Evolutionary conservation across 1,140 invertebrate genomes (phyloP).

Genomic region (Chlorops oryzae): DNA sequence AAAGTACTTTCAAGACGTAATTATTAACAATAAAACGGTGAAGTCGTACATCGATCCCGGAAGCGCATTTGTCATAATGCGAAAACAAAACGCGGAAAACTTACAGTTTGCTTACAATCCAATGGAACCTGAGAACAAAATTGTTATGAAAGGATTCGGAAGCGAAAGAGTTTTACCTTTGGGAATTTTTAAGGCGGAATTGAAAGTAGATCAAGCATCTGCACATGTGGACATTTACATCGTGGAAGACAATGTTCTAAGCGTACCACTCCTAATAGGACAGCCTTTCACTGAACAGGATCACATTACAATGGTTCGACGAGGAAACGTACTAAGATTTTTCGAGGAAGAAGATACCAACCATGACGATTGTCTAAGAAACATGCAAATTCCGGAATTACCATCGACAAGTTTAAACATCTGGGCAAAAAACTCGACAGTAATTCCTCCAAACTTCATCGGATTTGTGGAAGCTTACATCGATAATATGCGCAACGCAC

Average conservation of each 20-base stretch:
- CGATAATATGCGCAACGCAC: no score
- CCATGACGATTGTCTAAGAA: background rate
- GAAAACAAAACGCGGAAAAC: no score
- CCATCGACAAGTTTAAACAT: background rate
- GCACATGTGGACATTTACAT: background rate
- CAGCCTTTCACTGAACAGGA: conserved; percentile 4
- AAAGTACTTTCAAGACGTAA: background rate
- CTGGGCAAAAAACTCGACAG: background rate
- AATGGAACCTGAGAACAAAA: no score
- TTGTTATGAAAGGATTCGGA: no score
- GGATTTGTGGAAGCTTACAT: no score
- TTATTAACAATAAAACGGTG: background rate
- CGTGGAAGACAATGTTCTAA: background rate
- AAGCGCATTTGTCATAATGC: no score
- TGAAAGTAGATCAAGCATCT: background rate
- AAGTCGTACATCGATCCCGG: background rate
- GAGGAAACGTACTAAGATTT: background rate
- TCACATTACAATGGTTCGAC: conserved; percentile 2
- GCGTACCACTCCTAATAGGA: conserved; percentile 1
- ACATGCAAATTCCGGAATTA: background rate
- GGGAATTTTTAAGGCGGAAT: background rate
- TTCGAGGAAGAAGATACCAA: background rate
- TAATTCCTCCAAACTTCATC: conserved; percentile 1
- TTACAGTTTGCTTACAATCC: no score
- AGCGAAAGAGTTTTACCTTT: no score